These are phyloP conservation scores for Clarias laeviceps DNA, from an alignment of 2,797 vertebrate genomes.

Conservation along the genomic window DNA sequence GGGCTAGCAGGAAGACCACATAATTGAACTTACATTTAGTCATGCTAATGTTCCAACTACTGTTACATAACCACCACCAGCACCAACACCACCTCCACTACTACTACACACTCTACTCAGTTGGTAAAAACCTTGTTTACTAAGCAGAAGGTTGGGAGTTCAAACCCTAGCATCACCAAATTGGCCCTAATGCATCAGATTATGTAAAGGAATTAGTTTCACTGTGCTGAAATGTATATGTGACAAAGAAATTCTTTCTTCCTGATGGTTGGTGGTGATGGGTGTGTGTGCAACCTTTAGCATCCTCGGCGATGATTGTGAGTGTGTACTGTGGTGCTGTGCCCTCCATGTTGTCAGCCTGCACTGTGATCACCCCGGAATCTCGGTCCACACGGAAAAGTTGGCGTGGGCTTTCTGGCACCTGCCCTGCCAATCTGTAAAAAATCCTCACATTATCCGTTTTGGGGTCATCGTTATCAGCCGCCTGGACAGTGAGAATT, in stretches of 20 bases:
- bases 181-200: not conserved
- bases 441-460: slow-evolving; percentile 80
- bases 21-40: not conserved
- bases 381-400: slow-evolving; percentile 77
- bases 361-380: slow-evolving; percentile 75
- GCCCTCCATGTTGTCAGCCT: slow-evolving; percentile 74
- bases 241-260: not conserved
- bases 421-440: slow-evolving; percentile 76
- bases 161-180: not conserved
- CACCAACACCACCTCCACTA: too few species aligned
- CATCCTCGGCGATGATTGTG: slow-evolving; percentile 78
- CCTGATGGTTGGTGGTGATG: not conserved
- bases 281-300: slow-evolving; percentile 69
- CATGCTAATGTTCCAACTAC: not conserved
- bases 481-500: slow-evolving; percentile 78
- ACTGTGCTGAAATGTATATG: not conserved
- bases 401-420: slow-evolving; percentile 77
- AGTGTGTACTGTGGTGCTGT: slow-evolving; percentile 77
- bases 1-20: not conserved
- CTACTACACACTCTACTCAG: not conserved
- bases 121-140: not conserved
- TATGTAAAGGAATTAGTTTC: not conserved
- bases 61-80: not conserved
- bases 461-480: slow-evolving; percentile 81
- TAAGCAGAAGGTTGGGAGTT: not conserved